phyloP scores from a whole-genome alignment of 2,888 invertebrate species.

The Sminthurides aquaticus region DNA sequence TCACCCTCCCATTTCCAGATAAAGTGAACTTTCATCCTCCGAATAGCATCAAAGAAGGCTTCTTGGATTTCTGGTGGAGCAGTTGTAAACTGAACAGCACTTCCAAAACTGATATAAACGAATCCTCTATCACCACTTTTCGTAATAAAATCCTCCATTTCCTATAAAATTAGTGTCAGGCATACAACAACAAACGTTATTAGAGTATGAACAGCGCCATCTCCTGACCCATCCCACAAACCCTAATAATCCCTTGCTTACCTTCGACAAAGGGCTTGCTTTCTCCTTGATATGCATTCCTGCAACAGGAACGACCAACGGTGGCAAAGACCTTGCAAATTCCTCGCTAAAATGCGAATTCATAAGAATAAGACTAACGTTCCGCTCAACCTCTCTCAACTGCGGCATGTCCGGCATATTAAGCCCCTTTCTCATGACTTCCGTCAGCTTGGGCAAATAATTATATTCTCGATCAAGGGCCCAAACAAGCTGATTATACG shows the following conservation, averaged over 20 bases:
- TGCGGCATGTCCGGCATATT: slow-evolving; percentile 29
- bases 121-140: slow-evolving; percentile 15
- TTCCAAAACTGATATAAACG: slow-evolving; percentile 25
- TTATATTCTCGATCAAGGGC: slow-evolving; percentile 14
- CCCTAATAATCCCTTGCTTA: slow-evolving; percentile 19
- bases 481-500: slow-evolving; percentile 23
- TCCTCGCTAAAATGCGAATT: slow-evolving; percentile 40
- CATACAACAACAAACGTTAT: neutral
- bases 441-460: slow-evolving; percentile 31
- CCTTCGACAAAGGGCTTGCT: slow-evolving; percentile 21
- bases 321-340: slow-evolving; percentile 33
- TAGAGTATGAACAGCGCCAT: neutral
- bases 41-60: slow-evolving; percentile 29
- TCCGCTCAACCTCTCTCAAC: slow-evolving; percentile 28
- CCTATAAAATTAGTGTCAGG: slow-evolving; percentile 2
- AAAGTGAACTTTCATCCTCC: slow-evolving; percentile 25
- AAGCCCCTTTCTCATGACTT: slow-evolving; percentile 20
- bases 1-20: slow-evolving; percentile 37
- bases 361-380: slow-evolving; percentile 27
- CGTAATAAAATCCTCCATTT: slow-evolving; percentile 19
- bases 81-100: slow-evolving; percentile 16
- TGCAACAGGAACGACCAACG: slow-evolving; percentile 16
- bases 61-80: slow-evolving; percentile 13
- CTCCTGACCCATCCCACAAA: neutral
- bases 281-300: slow-evolving; percentile 23